Percentiles rank a stretch among this genome's conserved stretches.
Evolutionary conservation across 2,113 vertebrate genomes (phyloP).

Genomic region (Gambusia holbrooki): DNA sequence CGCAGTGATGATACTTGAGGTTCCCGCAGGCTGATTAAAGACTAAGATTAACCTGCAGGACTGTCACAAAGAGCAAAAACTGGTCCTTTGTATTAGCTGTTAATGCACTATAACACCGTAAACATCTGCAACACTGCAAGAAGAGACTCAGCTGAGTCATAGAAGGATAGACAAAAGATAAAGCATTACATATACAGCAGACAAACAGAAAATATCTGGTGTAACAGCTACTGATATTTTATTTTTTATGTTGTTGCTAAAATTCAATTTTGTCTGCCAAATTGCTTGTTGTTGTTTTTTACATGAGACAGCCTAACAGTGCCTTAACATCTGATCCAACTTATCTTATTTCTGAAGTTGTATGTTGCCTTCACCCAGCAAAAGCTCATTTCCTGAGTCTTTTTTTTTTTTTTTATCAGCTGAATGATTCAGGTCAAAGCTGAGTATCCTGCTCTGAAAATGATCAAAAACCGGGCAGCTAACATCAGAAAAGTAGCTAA

Average conservation of each 20-base stretch:
- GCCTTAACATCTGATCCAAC: not conserved
- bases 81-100: constrained; percentile 34
- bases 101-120: not conserved
- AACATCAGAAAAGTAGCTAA: not conserved
- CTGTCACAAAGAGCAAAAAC: constrained; percentile 44
- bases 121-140: too few species aligned
- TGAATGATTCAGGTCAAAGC: not conserved
- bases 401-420: not conserved
- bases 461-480: not conserved
- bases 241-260: too few species aligned
- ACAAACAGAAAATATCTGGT: too few species aligned
- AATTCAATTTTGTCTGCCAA: too few species aligned
- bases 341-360: not conserved
- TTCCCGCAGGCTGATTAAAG: constrained; percentile 30
- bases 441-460: not conserved
- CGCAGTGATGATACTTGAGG: constrained; percentile 28
- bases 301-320: too few species aligned
- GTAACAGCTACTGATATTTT: too few species aligned
- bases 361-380: not conserved
- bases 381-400: not conserved
- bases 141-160: too few species aligned
- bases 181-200: too few species aligned
- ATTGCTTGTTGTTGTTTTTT: too few species aligned
- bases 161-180: too few species aligned
- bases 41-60: constrained; percentile 38